Evolutionary conservation across 2,113 vertebrate species (phyloP).

Genomic region (Turnix velox): DNA sequence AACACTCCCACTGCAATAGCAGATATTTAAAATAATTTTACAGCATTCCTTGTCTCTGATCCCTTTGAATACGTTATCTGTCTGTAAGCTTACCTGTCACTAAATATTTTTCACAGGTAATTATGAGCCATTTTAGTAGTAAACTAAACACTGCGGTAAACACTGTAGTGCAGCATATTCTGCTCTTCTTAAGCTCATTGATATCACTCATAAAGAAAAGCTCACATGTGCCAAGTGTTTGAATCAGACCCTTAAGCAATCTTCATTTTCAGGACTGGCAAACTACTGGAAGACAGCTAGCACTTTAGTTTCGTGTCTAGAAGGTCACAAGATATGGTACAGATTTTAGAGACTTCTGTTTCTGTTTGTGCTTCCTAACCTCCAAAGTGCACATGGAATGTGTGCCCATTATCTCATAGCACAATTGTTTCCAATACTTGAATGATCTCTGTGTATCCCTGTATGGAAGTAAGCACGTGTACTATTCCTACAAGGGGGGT

Average conservation of each 20-base stretch:
- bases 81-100: no score
- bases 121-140: neutral
- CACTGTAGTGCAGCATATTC: neutral
- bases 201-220: neutral
- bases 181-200: neutral
- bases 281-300: neutral
- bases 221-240: neutral
- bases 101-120: neutral
- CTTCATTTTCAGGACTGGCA: neutral
- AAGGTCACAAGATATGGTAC: neutral
- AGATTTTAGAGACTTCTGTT: neutral
- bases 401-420: accelerated
- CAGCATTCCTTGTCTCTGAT: neutral
- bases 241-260: neutral
- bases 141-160: no score
- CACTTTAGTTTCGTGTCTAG: neutral
- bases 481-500: neutral
- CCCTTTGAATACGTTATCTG: neutral
- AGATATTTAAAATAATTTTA: neutral
- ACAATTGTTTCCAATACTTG: neutral
- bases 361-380: neutral
- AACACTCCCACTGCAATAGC: neutral
- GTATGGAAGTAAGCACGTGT: neutral
- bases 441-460: neutral
- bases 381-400: accelerated